Percentiles rank a stretch among this genome's conserved stretches.
These are phyloP conservation scores for Dasyornis broadbenti DNA, from an alignment of 2,113 vertebrate species.

Conservation along the genomic window DNA sequence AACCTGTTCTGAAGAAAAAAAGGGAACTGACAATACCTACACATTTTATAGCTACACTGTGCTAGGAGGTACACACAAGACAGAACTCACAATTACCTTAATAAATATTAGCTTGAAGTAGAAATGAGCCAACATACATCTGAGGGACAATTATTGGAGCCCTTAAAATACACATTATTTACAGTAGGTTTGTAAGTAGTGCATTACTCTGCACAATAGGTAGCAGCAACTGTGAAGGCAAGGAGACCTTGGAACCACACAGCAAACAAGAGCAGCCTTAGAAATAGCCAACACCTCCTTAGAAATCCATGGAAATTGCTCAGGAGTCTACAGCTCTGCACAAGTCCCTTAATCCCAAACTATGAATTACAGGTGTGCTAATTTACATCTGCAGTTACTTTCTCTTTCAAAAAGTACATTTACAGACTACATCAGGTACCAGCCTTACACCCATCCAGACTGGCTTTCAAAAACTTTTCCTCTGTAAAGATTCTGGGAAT, in stretches of 20 bases:
- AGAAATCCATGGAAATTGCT: background rate
- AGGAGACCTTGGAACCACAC: background rate
- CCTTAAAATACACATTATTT: conserved; percentile 28
- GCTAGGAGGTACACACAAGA: background rate
- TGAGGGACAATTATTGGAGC: background rate
- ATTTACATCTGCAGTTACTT: background rate
- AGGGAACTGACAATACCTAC: background rate
- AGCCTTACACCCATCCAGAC: background rate
- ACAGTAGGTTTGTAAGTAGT: background rate
- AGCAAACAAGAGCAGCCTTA: background rate
- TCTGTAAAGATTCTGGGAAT: background rate
- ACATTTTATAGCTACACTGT: background rate
- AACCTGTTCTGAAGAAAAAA: conserved; percentile 1
- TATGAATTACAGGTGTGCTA: background rate
- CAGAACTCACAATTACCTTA: conserved; percentile 25
- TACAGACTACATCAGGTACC: background rate
- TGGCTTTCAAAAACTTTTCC: background rate
- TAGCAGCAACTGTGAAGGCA: background rate
- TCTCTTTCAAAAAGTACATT: background rate
- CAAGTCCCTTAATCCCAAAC: background rate
- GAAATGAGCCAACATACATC: background rate
- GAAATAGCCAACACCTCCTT: background rate
- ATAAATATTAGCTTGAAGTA: conserved; percentile 29
- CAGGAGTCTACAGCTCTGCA: background rate
- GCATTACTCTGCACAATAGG: background rate